phyloP scores from a whole-genome alignment of 2,113 vertebrate species.

The Numida meleagris region DNA sequence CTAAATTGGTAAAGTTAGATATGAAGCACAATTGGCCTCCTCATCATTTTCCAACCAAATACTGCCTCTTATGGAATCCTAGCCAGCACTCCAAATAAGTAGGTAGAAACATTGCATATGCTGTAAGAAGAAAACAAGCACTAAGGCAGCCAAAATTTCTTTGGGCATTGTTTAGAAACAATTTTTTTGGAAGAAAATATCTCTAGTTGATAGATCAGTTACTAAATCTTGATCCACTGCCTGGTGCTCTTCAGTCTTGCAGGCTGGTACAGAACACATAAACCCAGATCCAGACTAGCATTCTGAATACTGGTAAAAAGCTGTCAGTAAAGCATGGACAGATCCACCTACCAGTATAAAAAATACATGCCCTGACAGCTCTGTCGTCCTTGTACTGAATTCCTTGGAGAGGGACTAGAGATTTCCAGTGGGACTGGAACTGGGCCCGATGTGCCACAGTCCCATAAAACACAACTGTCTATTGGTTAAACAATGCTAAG shows the following conservation, averaged over 20 bases:
- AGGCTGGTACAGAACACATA: fast-evolving
- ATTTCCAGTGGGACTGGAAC: slow-evolving; percentile 58
- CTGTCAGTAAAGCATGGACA: neutral
- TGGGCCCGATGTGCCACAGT: slow-evolving; percentile 41
- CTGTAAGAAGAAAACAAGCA: neutral
- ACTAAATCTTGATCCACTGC: neutral
- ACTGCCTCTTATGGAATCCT: neutral
- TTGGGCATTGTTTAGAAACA: neutral
- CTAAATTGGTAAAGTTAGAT: neutral
- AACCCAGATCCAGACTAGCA: neutral
- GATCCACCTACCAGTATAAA: neutral
- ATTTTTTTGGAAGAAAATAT: neutral
- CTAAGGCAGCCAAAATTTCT: neutral
- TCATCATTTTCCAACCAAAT: neutral
- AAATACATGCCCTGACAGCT: fast-evolving
- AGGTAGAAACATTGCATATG: neutral
- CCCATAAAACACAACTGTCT: slow-evolving; percentile 49
- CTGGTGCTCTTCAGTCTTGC: neutral
- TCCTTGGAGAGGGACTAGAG: slow-evolving; percentile 25
- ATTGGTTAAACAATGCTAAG: slow-evolving; percentile 57
- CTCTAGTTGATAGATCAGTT: neutral
- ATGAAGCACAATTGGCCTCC: neutral
- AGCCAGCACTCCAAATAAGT: neutral
- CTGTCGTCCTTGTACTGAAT: neutral
- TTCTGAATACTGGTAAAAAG: fast-evolving